phyloP scores from a whole-genome alignment of 2,113 vertebrate species.

The Lagenorhynchus albirostris region DNA sequence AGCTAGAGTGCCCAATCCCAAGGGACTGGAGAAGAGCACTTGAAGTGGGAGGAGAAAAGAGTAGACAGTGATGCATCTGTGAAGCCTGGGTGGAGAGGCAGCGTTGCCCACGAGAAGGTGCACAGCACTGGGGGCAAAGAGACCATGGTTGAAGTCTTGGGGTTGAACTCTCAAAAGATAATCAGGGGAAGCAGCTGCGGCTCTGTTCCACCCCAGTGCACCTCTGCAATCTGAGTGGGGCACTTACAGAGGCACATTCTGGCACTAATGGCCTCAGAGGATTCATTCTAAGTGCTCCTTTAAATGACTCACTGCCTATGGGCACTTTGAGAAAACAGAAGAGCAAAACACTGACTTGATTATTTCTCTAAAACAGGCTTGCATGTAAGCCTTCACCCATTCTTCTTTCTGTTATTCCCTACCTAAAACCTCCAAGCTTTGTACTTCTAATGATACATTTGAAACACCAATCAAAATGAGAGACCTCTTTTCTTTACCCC shows the following conservation, averaged over 20 bases:
- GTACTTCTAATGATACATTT: neutral
- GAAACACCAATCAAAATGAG: neutral
- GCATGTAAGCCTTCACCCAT: neutral
- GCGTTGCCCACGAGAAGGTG: neutral
- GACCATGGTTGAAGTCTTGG: neutral
- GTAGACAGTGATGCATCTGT: neutral
- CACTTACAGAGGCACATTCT: neutral
- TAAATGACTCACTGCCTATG: neutral
- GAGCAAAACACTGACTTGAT: neutral
- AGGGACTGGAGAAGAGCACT: neutral
- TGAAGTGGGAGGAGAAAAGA: neutral
- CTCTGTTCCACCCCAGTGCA: no score
- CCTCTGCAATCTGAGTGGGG: neutral
- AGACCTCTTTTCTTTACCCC: neutral
- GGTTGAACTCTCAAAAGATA: neutral
- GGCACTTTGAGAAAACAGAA: neutral
- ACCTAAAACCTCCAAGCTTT: neutral
- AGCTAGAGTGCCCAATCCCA: fast-evolving
- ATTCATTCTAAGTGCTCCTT: neutral
- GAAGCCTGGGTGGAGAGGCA: neutral
- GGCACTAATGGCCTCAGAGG: neutral
- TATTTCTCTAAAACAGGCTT: neutral
- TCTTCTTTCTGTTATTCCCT: neutral
- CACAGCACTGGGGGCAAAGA: neutral
- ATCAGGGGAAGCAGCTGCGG: neutral